Base-by-base conservation (phyloP, 2,888 invertebrate genomes). In the Megastigmus dorsalis region DNA sequence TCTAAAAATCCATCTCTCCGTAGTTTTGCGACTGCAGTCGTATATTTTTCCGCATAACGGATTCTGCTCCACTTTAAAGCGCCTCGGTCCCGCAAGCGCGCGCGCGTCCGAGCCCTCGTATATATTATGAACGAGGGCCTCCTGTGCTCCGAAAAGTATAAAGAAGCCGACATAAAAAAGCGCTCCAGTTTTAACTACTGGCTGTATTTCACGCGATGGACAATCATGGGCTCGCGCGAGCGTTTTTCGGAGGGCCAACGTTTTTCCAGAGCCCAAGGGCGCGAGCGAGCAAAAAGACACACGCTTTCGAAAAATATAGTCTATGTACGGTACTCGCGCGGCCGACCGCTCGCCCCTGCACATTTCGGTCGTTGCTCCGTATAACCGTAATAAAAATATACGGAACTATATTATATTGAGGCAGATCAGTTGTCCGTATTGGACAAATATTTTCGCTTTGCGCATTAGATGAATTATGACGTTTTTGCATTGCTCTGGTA, bases 161-260 rank as follows among this genome's bases (percentile, higher is more conserved):
- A 68, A 68, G 43, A 60, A 60, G 60, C 13, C 15, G 50, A 18
- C 41, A 18, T 52, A 77, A 80, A 81, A 80, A 80, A 79, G 50
- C 79, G 82, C 79, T 80, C 82, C 66, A 81, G 73, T 80, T 80
- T 81, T 81, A 80, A 81, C 69, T 74, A 76, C 75, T 52, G 62
- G 82, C 69, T 69, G 80, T 82, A 83, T 81, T 80, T 82, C 78
- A 80, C 45, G 59, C n/a, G n/a, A 6, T 3, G 15, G 13, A 20
- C 55, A 63, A n/a, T 63, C 50, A 60, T n/a, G n/a, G n/a, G n/a
- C n/a, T 55, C n/a, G 43, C n/a, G 43, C 68, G 9, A 5, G 26
- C 23, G 38, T 50, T 50, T 59, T 52, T n/a, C n/a, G 36, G 30
- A 13, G 23, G n/a, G 28, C 23, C 2, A 6, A 13, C 3, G 6